These are phyloP conservation scores for Pollenia griseotomentosa DNA, from an alignment of 2,888 invertebrate genomes.

Conservation along the genomic window DNA sequence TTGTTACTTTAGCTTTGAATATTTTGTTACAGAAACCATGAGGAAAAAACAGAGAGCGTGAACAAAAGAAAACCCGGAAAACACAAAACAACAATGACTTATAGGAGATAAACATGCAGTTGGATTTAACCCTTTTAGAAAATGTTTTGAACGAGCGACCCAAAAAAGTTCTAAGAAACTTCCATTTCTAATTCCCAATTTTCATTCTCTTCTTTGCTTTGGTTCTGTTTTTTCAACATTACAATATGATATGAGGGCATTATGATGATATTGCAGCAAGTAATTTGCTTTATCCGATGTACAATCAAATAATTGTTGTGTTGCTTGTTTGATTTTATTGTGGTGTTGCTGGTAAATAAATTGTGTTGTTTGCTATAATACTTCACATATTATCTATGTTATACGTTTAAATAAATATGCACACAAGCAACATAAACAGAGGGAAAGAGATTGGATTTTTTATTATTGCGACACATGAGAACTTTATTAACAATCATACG, in stretches of 20 bases:
- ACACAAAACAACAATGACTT: conserved; percentile 25
- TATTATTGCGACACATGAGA: conserved; percentile 1
- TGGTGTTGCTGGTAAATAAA: conserved; percentile 27
- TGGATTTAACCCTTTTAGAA: not conserved
- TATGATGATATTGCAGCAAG: no score
- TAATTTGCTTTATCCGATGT: conserved; percentile 63
- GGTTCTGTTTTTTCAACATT: not conserved
- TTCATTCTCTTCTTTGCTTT: not conserved
- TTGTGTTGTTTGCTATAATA: not conserved
- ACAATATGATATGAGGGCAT: not conserved
- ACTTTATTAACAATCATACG: conserved; percentile 25
- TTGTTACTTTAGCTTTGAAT: conserved; percentile 50
- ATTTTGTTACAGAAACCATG: conserved; percentile 20
- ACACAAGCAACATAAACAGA: not conserved
- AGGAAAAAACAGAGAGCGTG: not conserved
- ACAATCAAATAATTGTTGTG: conserved; percentile 64
- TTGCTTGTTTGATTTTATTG: conserved; percentile 11
- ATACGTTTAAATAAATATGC: not conserved
- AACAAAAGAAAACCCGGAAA: conserved; percentile 30
- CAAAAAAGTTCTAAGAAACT: no score
- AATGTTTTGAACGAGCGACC: not conserved
- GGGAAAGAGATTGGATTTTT: not conserved
- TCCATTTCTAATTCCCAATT: no score
- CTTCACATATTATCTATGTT: not conserved
- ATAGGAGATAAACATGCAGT: conserved; percentile 61